These are phyloP conservation scores for Isoperla grammatica DNA, from an alignment of 2,888 invertebrate genomes.

Conservation along the genomic window DNA sequence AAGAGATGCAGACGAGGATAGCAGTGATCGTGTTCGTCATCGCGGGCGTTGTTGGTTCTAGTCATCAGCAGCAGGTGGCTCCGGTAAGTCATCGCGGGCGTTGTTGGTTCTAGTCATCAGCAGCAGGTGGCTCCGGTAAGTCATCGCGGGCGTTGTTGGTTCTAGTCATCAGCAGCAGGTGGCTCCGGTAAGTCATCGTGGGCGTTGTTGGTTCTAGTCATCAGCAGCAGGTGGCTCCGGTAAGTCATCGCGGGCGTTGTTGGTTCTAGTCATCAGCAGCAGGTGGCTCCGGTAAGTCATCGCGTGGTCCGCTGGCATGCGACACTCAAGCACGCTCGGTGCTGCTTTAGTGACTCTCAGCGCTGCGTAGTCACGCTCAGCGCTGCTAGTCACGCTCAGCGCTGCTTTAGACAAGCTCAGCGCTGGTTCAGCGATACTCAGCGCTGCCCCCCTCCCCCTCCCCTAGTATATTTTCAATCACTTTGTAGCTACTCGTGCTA, in stretches of 20 bases:
- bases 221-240: constrained; percentile 1
- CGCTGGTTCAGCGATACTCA: too few species aligned
- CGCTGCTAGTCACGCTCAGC: too few species aligned
- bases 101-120: not conserved
- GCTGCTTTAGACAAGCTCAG: too few species aligned
- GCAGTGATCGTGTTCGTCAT: not conserved
- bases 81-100: constrained; percentile 3
- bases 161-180: not conserved
- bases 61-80: constrained; percentile 6
- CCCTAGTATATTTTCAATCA: too few species aligned
- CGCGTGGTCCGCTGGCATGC: not conserved
- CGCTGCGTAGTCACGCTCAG: too few species aligned
- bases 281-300: not conserved
- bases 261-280: not conserved
- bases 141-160: not conserved
- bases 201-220: not conserved
- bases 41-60: not conserved
- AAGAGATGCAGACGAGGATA: not conserved
- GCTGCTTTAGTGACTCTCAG: too few species aligned
- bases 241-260: not conserved
- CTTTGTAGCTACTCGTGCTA: too few species aligned
- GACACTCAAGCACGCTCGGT: too few species aligned
- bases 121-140: constrained; percentile 1
- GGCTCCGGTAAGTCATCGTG: not conserved
- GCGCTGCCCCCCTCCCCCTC: too few species aligned